Evolutionary conservation across 2,113 vertebrate species (phyloP), one percentile per base, ranked within the genome.

Genomic region (Neolamprologus falcicula): DNA sequence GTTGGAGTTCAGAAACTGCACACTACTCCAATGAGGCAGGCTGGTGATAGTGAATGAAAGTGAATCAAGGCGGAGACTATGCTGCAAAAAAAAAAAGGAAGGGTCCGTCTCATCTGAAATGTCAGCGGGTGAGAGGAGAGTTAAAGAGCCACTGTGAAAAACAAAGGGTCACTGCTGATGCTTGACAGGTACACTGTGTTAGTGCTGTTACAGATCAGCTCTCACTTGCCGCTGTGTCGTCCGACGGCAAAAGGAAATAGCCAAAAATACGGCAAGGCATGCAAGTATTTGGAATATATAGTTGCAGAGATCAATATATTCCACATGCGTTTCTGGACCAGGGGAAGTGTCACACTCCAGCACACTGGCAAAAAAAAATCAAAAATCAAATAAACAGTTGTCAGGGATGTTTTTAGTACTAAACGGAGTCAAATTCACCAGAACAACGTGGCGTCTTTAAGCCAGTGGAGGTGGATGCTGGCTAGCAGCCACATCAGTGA

Each of bases 221-320:
- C 24, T 87, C 80, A 42, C 82, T 80, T 14, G 83, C 52, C 82
- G 10, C 33, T 57, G 85, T 3, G 24, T 59, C 68, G 63, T 85
- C 53, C n/a, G 26, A 54, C 24, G 9, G 24, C 13, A 80, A 71
- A 55, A 68, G 84, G 81, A 57, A 61, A 87, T 26, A 83, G 37
- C 7, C 53, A 89, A 92, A 66, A 85, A 90, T 68, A 73, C 7
- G 31, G 54, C 21, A 83, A 85, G 76, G 87, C 93, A 95, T 93
- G 95, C 93, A 88, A 73, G 90, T 90, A 88, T 92, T 47, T 83
- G 92, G 91, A 94, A 96, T 94, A 95, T 92, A 93, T 54, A 85
- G 78, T 63, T 80, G 79, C 26, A 42, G 50, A 80, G 80, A 90
- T 91, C 42, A 37, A 90, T 89, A 95, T 95, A 95, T 95, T 95